These are phyloP conservation scores for Andrena cerasifolii DNA, from an alignment of 1,140 invertebrate species.

Conservation along the genomic window DNA sequence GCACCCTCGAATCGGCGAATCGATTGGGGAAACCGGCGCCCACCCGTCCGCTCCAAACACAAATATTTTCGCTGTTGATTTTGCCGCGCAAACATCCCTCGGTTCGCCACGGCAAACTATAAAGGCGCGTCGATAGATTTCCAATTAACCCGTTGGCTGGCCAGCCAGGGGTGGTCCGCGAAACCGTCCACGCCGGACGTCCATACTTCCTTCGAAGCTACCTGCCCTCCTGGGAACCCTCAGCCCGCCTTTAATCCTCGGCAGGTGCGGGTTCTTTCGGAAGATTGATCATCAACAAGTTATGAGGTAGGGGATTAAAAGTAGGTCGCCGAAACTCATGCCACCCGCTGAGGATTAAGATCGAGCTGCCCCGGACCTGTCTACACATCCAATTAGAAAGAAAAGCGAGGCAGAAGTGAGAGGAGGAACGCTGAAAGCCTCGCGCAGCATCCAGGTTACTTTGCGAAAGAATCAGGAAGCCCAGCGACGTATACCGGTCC, in stretches of 20 bases:
- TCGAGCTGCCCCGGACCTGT: too few relatives aligned
- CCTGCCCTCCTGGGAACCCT: too few relatives aligned
- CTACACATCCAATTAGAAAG: too few relatives aligned
- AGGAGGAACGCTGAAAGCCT: background rate
- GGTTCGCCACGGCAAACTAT: background rate
- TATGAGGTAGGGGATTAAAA: too few relatives aligned
- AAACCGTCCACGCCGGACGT: slow-evolving; percentile 8
- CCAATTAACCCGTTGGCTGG: slow-evolving; percentile 14
- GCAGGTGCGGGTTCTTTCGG: too few relatives aligned
- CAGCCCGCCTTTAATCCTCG: too few relatives aligned
- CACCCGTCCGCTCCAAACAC: background rate
- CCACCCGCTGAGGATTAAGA: too few relatives aligned
- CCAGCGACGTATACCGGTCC: too few relatives aligned
- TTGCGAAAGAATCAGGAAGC: slow-evolving; percentile 24
- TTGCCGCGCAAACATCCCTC: background rate
- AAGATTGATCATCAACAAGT: too few relatives aligned
- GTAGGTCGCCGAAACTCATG: too few relatives aligned
- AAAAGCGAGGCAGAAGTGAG: background rate
- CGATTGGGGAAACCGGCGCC: background rate
- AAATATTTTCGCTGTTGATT: slow-evolving; percentile 19
- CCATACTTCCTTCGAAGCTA: too few relatives aligned
- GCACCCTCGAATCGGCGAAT: background rate
- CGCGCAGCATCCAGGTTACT: slow-evolving; percentile 16
- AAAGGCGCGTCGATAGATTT: slow-evolving; percentile 7
- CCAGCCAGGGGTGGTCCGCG: background rate